These are phyloP conservation scores for Timandra comae DNA, from an alignment of 2,888 invertebrate species.

Conservation along the genomic window DNA sequence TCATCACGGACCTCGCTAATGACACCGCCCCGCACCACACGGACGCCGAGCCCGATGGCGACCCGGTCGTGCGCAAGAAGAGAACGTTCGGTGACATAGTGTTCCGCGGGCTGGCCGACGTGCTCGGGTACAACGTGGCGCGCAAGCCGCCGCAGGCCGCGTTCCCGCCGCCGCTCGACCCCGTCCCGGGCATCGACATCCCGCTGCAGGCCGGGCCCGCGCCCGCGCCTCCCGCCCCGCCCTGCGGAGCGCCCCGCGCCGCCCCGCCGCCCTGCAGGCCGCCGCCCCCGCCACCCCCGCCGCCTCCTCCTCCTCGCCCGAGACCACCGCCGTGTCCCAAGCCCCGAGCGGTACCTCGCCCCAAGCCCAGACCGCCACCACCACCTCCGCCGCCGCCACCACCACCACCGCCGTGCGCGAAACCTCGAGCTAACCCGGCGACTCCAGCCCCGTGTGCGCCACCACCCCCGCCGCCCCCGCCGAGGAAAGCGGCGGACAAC, in stretches of 20 bases:
- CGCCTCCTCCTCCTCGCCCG: constrained; percentile 22
- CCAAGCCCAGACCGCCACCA: constrained; percentile 37
- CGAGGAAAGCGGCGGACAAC: constrained; percentile 39
- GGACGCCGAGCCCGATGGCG: constrained; percentile 39
- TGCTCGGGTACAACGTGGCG: constrained; percentile 61
- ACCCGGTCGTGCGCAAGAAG: constrained; percentile 63
- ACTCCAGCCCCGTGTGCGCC: constrained; percentile 51
- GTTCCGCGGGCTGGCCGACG: constrained; percentile 70
- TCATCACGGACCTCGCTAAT: constrained; percentile 10
- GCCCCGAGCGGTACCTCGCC: constrained; percentile 48
- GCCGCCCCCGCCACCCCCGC: constrained; percentile 26
- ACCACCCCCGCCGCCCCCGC: constrained; percentile 35
- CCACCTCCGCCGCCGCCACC: constrained; percentile 44
- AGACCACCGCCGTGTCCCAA: constrained; percentile 48
- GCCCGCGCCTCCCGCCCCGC: constrained; percentile 29
- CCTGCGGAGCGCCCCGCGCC: constrained; percentile 27
- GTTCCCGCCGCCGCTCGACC: constrained; percentile 64
- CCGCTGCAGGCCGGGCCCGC: constrained; percentile 47
- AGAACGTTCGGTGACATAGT: constrained; percentile 70
- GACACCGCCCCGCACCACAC: constrained; percentile 28
- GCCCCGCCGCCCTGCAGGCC: constrained; percentile 26
- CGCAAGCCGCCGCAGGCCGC: constrained; percentile 50
- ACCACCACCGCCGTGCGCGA: constrained; percentile 48
- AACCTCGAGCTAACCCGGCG: constrained; percentile 54
- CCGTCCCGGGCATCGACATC: constrained; percentile 58